phyloP scores from a whole-genome alignment of 1,140 invertebrate genomes.

The Drosophila nigrodunni region DNA sequence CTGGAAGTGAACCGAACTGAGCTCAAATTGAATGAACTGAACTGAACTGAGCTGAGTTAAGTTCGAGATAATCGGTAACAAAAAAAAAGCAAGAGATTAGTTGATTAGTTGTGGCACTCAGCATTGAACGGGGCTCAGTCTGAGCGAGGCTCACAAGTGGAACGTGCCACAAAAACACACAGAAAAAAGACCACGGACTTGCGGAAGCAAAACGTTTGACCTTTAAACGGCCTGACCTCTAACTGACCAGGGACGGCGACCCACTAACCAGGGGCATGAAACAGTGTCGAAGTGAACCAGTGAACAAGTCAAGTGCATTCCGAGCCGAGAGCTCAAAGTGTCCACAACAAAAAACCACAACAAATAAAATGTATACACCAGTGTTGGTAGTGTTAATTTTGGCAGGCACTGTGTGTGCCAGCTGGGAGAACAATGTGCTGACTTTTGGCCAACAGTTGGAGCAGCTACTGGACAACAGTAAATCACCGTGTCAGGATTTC shows the following conservation, averaged over 20 bases:
- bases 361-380: slow-evolving; percentile 30
- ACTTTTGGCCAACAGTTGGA: slow-evolving; percentile 70
- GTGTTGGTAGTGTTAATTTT: slow-evolving; percentile 28
- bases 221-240: slow-evolving; percentile 25
- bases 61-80: too few relatives aligned
- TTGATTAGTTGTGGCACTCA: slow-evolving; percentile 58
- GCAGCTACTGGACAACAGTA: slow-evolving; percentile 56
- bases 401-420: background rate
- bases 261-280: background rate
- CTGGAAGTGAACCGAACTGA: too few relatives aligned
- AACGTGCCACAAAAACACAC: slow-evolving; percentile 30
- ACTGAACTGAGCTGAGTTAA: too few relatives aligned
- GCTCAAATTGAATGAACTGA: too few relatives aligned
- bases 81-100: background rate
- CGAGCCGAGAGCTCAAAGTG: slow-evolving; percentile 8
- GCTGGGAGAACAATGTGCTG: slow-evolving; percentile 61
- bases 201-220: slow-evolving; percentile 4
- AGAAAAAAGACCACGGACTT: slow-evolving; percentile 31
- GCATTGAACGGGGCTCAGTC: slow-evolving; percentile 39
- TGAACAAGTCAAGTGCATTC: slow-evolving; percentile 20
- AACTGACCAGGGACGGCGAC: slow-evolving; percentile 15
- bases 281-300: background rate
- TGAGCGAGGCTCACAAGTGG: slow-evolving; percentile 20
- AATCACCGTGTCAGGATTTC: slow-evolving; percentile 70
- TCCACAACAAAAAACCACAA: background rate